These are phyloP conservation scores for Lethenteron reissneri DNA, from an alignment of 2,113 vertebrate species.

Conservation along the genomic window DNA sequence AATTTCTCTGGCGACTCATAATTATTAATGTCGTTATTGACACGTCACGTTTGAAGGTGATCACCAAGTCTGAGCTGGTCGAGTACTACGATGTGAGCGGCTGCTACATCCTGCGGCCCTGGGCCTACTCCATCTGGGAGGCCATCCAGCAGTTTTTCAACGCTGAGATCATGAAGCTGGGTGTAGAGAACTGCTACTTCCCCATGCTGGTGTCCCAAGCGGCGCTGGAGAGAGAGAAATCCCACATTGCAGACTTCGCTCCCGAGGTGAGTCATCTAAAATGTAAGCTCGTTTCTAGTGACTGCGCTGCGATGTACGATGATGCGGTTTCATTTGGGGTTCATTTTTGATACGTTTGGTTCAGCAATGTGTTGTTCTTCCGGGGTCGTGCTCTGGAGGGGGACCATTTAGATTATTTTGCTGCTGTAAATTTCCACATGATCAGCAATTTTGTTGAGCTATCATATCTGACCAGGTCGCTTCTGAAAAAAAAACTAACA, in stretches of 20 bases:
- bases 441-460: no score
- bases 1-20: no score
- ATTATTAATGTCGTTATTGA: no score
- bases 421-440: no score
- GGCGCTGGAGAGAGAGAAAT: conserved; percentile 74
- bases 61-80: conserved; percentile 95
- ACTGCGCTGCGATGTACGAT: no score
- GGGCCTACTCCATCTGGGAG: conserved; percentile 80
- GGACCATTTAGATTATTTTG: no score
- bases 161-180: conserved; percentile 67
- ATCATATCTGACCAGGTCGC: no score
- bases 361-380: no score
- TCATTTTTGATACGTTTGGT: no score
- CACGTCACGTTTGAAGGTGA: conserved; percentile 35
- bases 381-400: no score
- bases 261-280: conserved; percentile 45
- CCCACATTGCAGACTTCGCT: conserved; percentile 73
- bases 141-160: conserved; percentile 74
- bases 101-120: conserved; percentile 84
- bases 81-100: conserved; percentile 96
- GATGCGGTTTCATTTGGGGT: no score
- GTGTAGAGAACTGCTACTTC: conserved; percentile 97
- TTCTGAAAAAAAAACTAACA: no score
- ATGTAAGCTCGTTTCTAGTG: conserved; percentile 7
- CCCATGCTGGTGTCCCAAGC: conserved; percentile 94